These are phyloP conservation scores for Molorchus minor DNA, from an alignment of 2,888 invertebrate genomes.

Conservation along the genomic window DNA sequence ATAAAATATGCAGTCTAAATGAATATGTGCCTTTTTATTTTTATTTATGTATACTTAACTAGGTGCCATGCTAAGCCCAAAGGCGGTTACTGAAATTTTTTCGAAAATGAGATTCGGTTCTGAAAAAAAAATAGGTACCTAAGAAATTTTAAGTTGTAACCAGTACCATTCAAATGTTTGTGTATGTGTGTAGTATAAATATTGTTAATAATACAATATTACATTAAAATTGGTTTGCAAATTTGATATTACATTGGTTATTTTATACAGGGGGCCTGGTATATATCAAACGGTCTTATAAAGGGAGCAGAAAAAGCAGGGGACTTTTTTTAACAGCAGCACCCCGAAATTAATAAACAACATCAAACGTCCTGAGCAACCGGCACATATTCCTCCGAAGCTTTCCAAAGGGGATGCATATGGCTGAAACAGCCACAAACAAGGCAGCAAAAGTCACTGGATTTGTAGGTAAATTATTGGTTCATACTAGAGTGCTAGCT, in stretches of 20 bases:
- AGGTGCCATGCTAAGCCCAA: no score
- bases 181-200: no score
- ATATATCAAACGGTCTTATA: constrained; percentile 72
- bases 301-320: constrained; percentile 74
- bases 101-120: background rate
- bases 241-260: background rate
- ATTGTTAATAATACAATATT: no score
- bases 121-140: no score
- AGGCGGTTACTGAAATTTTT: no score
- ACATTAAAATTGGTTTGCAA: no score
- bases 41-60: no score
- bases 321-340: constrained; percentile 67
- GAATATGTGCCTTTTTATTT: no score
- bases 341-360: constrained; percentile 71
- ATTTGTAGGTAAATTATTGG: constrained; percentile 68
- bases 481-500: no score
- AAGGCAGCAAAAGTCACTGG: constrained; percentile 75
- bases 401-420: constrained; percentile 68
- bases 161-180: no score
- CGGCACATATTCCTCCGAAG: constrained; percentile 65
- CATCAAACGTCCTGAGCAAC: constrained; percentile 63
- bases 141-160: no score
- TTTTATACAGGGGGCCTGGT: constrained; percentile 65
- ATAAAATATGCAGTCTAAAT: no score
- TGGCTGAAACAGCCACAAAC: constrained; percentile 73